phyloP scores from a whole-genome alignment of 35 echinoderm and acorn worm species.

The Lytechinus pictus region DNA sequence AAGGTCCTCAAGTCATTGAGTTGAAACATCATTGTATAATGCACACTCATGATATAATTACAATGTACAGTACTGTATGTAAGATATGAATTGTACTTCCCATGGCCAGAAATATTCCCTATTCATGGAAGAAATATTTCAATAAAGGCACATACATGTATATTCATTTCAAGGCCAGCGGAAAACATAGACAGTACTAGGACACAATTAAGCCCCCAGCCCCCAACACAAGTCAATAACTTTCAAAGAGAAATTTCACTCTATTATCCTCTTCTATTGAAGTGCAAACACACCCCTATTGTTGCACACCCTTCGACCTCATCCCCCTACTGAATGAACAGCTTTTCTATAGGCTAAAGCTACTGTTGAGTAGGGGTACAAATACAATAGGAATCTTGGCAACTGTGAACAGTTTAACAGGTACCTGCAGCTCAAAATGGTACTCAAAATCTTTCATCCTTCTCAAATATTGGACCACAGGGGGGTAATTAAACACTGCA shows the following conservation, averaged over 20 bases:
- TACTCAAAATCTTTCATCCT: neutral
- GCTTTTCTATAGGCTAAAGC: neutral
- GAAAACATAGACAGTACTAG: neutral
- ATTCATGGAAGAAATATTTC: neutral
- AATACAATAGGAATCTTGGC: neutral
- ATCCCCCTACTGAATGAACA: neutral
- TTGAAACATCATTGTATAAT: too few species aligned
- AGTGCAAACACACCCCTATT: slow-evolving; percentile 22
- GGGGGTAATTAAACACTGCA: too few species aligned
- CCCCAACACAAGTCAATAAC: slow-evolving; percentile 31
- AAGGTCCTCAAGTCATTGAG: too few species aligned
- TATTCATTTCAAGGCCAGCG: slow-evolving; percentile 15
- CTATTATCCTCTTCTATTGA: neutral
- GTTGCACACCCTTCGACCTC: neutral
- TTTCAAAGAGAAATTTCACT: neutral
- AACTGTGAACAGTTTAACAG: neutral
- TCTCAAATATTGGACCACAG: neutral
- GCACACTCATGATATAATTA: too few species aligned
- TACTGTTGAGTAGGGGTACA: neutral
- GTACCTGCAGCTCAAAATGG: slow-evolving; percentile 13
- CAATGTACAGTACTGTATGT: too few species aligned
- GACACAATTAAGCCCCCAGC: neutral
- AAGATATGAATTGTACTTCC: too few species aligned
- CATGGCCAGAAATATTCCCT: neutral
- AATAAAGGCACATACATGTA: neutral